Evolutionary conservation across 2,113 vertebrate genomes (phyloP), one percentile per base, ranked within the genome.

Genomic region (Dasyornis broadbenti): DNA sequence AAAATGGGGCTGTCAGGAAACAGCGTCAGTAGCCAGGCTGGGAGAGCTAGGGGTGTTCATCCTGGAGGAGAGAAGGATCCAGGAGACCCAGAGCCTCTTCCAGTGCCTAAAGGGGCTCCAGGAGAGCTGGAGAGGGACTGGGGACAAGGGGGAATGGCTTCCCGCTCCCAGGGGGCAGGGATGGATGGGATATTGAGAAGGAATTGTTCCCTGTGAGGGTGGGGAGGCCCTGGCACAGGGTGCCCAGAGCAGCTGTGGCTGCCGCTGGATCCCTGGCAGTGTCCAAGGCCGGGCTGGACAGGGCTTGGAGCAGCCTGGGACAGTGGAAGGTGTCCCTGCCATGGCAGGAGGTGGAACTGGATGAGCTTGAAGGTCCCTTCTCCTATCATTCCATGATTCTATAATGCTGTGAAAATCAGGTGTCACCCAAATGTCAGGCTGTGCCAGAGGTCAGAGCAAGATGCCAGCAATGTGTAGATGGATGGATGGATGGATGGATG

Each of bases 111-210:
- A 63, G 26, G 10, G 22, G 15, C 49, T 69, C 40, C 79, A 83
- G 0, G 31, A 54, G 63, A 33, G 40, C 40, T 61, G 63, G 21
- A 49, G 30, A 69, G 26, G 35, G 40, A 61, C 35, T 69, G 0
- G 0, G 40, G 17, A 53, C 30, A 54, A 22, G 1, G 8, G n/a
- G 47, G 7, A 82, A 23, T 54, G 26, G 54, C 39, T 89, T n/a
- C 45, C 15, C 54, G 15, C 7, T 61, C 26, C 4, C 54, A 40
- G 39, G 53, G 70, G 21, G 6, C 30, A 69, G 70, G 7, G 26
- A 0, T 2, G 0, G 26, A 31, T 82, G 35, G 14, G 47, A 76
- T 31, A 11, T 2, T 54, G 39, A 30, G 47, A 23, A 1, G 40
- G 6, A 47, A 47, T 47, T 61, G 0, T 26, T 47, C 45, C 30